These are phyloP conservation scores for Tenebrio molitor DNA, from an alignment of 1,140 invertebrate genomes.

Conservation along the genomic window DNA sequence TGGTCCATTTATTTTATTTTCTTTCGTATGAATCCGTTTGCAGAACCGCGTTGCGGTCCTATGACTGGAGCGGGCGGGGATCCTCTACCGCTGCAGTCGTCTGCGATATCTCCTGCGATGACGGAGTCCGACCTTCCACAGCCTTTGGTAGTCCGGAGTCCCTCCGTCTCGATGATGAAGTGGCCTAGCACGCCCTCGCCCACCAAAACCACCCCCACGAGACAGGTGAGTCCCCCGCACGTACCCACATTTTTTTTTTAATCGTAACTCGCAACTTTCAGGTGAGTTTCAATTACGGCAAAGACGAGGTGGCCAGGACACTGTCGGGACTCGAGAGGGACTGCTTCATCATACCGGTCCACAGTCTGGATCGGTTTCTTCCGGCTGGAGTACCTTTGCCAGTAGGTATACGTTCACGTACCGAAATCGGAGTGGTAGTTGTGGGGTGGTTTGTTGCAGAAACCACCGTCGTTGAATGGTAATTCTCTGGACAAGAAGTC, in stretches of 20 bases:
- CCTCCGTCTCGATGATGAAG: slow-evolving; percentile 68
- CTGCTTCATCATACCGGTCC: slow-evolving; percentile 91
- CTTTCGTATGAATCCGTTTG: slow-evolving; percentile 44
- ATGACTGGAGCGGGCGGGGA: slow-evolving; percentile 67
- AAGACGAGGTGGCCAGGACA: slow-evolving; percentile 57
- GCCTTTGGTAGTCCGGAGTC: slow-evolving; percentile 69
- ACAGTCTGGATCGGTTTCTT: slow-evolving; percentile 86
- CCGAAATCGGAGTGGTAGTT: slow-evolving; percentile 6
- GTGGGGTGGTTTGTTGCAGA: slow-evolving; percentile 42
- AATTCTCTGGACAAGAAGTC: slow-evolving; percentile 50
- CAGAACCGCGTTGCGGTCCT: slow-evolving; percentile 69
- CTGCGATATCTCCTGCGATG: slow-evolving; percentile 65
- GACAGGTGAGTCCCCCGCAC: slow-evolving; percentile 59
- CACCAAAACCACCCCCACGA: slow-evolving; percentile 61
- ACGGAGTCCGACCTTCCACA: slow-evolving; percentile 69
- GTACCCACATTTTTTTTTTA: background rate
- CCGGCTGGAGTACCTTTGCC: slow-evolving; percentile 89
- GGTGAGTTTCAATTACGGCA: slow-evolving; percentile 63
- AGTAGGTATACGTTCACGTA: slow-evolving; percentile 69
- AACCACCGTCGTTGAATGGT: slow-evolving; percentile 48
- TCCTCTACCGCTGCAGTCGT: slow-evolving; percentile 57
- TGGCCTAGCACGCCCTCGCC: slow-evolving; percentile 63
- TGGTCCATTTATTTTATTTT: slow-evolving; percentile 33
- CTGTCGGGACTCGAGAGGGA: slow-evolving; percentile 85
- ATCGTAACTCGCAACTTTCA: slow-evolving; percentile 41